Evolutionary conservation across 2,113 vertebrate genomes (phyloP), one percentile per base, ranked within the genome.

Genomic region (Pterocles burchelli): DNA sequence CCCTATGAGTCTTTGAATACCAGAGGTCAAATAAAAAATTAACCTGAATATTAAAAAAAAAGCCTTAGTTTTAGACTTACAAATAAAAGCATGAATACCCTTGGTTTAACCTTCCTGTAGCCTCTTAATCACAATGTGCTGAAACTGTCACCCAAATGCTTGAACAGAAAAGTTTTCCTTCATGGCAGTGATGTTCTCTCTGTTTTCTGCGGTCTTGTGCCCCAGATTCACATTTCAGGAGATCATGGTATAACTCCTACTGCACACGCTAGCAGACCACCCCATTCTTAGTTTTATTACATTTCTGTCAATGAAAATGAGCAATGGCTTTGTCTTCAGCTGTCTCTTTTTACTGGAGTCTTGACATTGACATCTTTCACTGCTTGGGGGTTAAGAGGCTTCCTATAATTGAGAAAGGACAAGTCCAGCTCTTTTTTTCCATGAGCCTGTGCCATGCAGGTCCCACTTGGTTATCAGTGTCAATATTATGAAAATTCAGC

Each of bases 281-380:
- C 11, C 26, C 11, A 1, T 78, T 87, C 1, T 0, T n/a, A 67
- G 28, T 66, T 93, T 68, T 78, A 82, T 13, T 87, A 34, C 10
- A 49, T 63, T 89, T 93, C 61, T 87, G 26, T 68, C 61, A 68
- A 89, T 91, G 38, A 89, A 89, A 91, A 72, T 20, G 34, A 79
- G 25, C 72, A 80, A 77, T 17, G 25, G 11, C 29, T 90, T 73
- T 90, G 28, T 55, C 51, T 90, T 90, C 36, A 66, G 25, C 46
- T 86, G 41, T 80, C n/a, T 85, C 59, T 86, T 85, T 85, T 96
- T 80, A 62, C 54, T 90, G 85, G 51, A 3, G 2, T 91, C 62
- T 95, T 83, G 76, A 80, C 71, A 92, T 83, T 68, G 58, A 90
- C 20, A 38, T 88, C 85, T 94, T 92, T 93, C 85, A 93, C 36